Evolutionary conservation across 1,140 invertebrate genomes (phyloP).

Genomic region (Magallana angulata): DNA sequence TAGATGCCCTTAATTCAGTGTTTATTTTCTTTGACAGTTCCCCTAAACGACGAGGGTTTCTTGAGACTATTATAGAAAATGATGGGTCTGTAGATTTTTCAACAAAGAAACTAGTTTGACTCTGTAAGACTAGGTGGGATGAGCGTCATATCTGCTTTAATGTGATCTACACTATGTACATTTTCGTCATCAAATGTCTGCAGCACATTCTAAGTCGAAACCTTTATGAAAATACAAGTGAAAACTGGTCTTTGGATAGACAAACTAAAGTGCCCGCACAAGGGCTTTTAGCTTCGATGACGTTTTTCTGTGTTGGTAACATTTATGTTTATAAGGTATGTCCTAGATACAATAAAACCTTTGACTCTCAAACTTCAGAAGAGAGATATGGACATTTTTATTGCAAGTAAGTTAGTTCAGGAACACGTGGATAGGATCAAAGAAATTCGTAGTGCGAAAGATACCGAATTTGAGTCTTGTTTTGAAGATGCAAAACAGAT

Average conservation of each 20-base stretch:
- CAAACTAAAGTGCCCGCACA: neutral
- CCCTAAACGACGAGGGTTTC: neutral
- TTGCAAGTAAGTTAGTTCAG: neutral
- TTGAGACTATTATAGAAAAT: slow-evolving; percentile 21
- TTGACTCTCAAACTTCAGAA: neutral
- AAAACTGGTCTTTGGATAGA: neutral
- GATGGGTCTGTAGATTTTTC: neutral
- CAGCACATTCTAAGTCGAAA: neutral
- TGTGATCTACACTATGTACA: neutral
- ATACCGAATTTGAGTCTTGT: too few species aligned
- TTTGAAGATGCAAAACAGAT: too few species aligned
- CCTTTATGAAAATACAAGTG: neutral
- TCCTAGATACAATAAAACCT: neutral
- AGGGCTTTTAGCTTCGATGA: neutral
- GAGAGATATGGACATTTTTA: neutral
- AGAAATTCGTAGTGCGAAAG: neutral
- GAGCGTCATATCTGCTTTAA: too few species aligned
- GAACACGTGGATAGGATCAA: neutral
- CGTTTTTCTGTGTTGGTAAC: neutral
- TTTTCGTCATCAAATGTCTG: neutral
- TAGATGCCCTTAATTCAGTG: slow-evolving; percentile 1
- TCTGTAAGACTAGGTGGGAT: too few species aligned
- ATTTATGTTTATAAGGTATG: neutral
- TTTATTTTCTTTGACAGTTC: neutral
- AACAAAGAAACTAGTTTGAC: neutral